Base-by-base conservation (phyloP, 2,888 invertebrate genomes). In the Scaeva pyrastri region DNA sequence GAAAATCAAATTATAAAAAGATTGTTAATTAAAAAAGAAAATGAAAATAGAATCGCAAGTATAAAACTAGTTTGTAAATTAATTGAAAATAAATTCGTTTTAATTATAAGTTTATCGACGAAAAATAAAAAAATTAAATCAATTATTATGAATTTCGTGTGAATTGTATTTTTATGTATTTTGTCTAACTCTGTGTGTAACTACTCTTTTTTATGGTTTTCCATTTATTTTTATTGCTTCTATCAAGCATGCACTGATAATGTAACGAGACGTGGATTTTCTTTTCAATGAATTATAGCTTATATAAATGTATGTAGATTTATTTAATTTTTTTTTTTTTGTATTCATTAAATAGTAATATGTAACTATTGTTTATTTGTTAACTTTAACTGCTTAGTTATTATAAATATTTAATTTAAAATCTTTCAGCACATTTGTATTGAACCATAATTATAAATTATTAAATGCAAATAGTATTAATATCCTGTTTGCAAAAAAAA, bases 181-280 rank as follows among this genome's bases (percentile, higher is more conserved):
- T 70, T 71, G 12, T 26, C 70, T 56, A 41, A 73, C 50, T 64
- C 66, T 86, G 68, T 74, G 77, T 86, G 73, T 74, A 74, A 64
- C 64, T 62, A 43, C n/a, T 45, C 14, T 72, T 58, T 76, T 48
- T 12, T 41, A 74, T 58, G 39, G 19, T 56, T 64, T 58, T 72
- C 70, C 16, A 55, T 83, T 68, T 77, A 66, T 66, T 86, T 81
- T 86, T 77, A 77, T 62, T 86, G 86, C 86, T 86, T 86, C 86
- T 82, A 86, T 82, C 68, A 86, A 86, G 86, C 86, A 86, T 86
- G 86, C 86, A 86, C 86, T 86, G 86, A 86, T 86, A 86, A 86
- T 86, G 82, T 86, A 86, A 82, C 64, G 77, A 82, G 58, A 82
- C 58, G 43, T 71, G 41, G 55, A 56, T 41, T 71, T 55, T 71